Evolutionary conservation across 2,888 invertebrate genomes (phyloP), one percentile per base, ranked within the genome.

Genomic region (Cremastinae sp.): DNA sequence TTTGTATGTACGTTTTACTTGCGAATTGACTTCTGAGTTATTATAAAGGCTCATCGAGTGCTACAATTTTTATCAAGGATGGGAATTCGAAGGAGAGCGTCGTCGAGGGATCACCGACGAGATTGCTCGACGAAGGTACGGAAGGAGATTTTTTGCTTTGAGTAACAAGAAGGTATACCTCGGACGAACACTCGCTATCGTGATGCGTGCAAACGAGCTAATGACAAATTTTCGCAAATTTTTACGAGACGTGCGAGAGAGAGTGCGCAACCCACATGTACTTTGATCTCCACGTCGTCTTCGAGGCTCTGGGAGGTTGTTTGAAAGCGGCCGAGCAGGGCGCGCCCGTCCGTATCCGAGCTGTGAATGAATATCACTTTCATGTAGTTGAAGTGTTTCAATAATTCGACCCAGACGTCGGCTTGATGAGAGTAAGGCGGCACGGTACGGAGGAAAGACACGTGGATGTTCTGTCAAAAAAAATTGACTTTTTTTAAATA

Each of bases 351-450:
- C 10, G 98, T 97, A 90, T 98, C 98, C 37, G 97, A 97, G 87
- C 97, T 97, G 90, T 98, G 97, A 81, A 99, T 96, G 86, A 98
- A 96, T 84, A 98, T 96, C 55, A 98, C 94, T 91, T 96, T 96
- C 91, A 96, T 95, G 85, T 97, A 97, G 84, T 96, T 95, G 87
- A 98, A 96, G 90, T 97, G 95, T 85, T 95, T 95, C 77, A 99
- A 91, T 83, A 99, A 93, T 89, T 98, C 97, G 2, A 98, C 96
- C 98, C 99, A 99, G 3, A 98, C 98, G 86, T 97, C 97, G 0
- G 98, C 98, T 90, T 99, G 99, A 89, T 99, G 98, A n/a, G 97
- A 98, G 89, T 97, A 98, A 0, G 99, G 98, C 1, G 99, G 98
- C 4, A 99, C 98, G 0, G 98, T 99, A 64, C 99, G 93, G 83